Evolutionary conservation across 1,140 invertebrate species (phyloP).

Genomic region (Dufourea novaeangliae): DNA sequence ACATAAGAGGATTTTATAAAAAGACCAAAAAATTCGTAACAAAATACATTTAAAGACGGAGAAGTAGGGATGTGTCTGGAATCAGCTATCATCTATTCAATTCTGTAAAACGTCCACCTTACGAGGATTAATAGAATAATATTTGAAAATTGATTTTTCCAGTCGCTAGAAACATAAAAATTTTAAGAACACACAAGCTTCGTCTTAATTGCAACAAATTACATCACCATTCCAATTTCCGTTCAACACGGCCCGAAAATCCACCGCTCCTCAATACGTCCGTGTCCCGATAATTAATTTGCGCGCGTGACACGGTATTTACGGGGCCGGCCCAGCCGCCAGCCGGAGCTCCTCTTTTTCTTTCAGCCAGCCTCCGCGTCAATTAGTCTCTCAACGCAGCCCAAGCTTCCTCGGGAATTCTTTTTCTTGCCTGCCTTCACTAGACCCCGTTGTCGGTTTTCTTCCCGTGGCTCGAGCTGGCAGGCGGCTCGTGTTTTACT

Average conservation of each 20-base stretch:
- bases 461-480: slow-evolving; percentile 14
- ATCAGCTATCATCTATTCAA: no score
- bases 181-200: no score
- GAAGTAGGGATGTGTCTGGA: no score
- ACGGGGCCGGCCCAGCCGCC: slow-evolving; percentile 60
- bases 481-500: slow-evolving; percentile 58
- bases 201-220: slow-evolving; percentile 35
- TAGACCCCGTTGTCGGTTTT: slow-evolving; percentile 32
- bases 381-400: slow-evolving; percentile 68
- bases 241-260: slow-evolving; percentile 11
- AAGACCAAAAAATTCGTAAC: no score
- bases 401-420: slow-evolving; percentile 17
- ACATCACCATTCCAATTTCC: slow-evolving; percentile 57
- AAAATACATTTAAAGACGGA: no score
- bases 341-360: slow-evolving; percentile 37
- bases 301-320: slow-evolving; percentile 70
- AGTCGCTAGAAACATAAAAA: no score
- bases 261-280: slow-evolving; percentile 45
- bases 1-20: no score
- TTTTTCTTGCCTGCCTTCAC: slow-evolving; percentile 17
- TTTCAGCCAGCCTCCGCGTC: slow-evolving; percentile 54
- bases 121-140: no score
- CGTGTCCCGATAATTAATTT: slow-evolving; percentile 64
- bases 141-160: no score
- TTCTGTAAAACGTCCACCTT: no score